phyloP scores from a whole-genome alignment of 2,113 vertebrate genomes.

The Hiodon alosoides region DNA sequence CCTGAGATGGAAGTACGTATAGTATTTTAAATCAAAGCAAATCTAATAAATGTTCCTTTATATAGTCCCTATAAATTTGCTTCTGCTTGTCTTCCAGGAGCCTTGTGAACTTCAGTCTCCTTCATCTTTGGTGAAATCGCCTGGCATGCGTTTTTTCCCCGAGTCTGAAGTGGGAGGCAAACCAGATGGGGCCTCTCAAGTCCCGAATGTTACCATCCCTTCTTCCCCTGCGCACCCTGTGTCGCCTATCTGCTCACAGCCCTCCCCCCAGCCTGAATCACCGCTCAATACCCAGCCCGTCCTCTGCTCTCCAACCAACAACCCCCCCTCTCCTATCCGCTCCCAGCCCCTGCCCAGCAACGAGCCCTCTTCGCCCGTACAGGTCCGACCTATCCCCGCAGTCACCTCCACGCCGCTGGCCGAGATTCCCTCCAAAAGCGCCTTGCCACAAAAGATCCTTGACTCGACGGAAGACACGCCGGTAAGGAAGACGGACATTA shows the following conservation, averaged over 20 bases:
- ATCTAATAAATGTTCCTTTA: constrained; percentile 1
- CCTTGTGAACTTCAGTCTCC: constrained; percentile 28
- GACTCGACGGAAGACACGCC: constrained; percentile 64
- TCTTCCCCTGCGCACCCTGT: constrained; percentile 36
- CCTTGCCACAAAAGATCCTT: constrained; percentile 39
- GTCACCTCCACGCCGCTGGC: constrained; percentile 76
- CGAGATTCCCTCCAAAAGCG: constrained; percentile 51
- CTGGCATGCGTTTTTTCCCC: constrained; percentile 61
- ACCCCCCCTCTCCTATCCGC: constrained; percentile 77
- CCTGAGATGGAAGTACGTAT: constrained; percentile 40
- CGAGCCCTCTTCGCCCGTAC: constrained; percentile 73
- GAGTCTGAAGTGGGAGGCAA: constrained; percentile 55
- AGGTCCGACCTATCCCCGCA: constrained; percentile 76
- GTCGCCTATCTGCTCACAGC: constrained; percentile 76
- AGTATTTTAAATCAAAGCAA: not conserved
- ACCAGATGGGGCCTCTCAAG: constrained; percentile 37
- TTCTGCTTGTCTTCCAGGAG: constrained; percentile 35
- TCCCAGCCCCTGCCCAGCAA: constrained; percentile 78
- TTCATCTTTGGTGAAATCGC: constrained; percentile 47
- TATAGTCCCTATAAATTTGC: not conserved
- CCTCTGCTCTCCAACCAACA: constrained; percentile 51
- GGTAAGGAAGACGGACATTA: constrained; percentile 76
- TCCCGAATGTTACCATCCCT: constrained; percentile 38
- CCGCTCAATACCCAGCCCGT: constrained; percentile 51
- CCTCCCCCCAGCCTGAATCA: constrained; percentile 57